Conservation (phyloP, 2,113 vertebrate genomes). For the Dipodomys ordii region DNA sequence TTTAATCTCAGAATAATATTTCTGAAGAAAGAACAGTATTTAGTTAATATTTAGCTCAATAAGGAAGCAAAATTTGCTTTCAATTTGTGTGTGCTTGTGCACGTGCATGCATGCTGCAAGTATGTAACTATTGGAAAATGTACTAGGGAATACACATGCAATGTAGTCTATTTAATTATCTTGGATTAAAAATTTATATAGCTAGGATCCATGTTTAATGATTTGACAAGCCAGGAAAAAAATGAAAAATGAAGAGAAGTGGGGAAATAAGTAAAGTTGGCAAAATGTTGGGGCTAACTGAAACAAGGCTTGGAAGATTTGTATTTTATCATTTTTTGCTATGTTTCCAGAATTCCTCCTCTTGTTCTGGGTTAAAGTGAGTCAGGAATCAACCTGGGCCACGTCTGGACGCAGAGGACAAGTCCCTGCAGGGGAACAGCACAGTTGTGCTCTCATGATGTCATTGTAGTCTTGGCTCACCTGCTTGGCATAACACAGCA, state of each 20-base stretch:
- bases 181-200: not conserved
- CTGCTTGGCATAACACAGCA: not conserved
- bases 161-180: not conserved
- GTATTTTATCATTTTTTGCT: not conserved
- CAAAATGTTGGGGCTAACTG: not conserved
- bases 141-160: not conserved
- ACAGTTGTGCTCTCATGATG: fast-evolving
- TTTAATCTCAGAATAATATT: not conserved
- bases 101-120: too few species aligned
- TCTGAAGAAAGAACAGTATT: not conserved
- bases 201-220: not conserved
- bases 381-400: not conserved
- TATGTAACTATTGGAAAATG: not conserved
- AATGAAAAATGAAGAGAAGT: not conserved
- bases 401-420: not conserved
- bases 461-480: not conserved
- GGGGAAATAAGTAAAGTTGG: not conserved
- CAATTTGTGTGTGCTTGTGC: too few species aligned
- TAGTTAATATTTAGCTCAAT: not conserved
- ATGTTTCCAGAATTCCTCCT: not conserved
- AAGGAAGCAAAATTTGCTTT: conserved; percentile 13
- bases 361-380: not conserved
- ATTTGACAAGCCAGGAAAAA: not conserved
- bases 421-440: not conserved
- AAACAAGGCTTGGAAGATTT: not conserved